A percentile compares a stretch with the other conserved stretches of the same genome.
Conservation (phyloP, 1,140 invertebrate species). For the Centruroides sculpturatus region DNA sequence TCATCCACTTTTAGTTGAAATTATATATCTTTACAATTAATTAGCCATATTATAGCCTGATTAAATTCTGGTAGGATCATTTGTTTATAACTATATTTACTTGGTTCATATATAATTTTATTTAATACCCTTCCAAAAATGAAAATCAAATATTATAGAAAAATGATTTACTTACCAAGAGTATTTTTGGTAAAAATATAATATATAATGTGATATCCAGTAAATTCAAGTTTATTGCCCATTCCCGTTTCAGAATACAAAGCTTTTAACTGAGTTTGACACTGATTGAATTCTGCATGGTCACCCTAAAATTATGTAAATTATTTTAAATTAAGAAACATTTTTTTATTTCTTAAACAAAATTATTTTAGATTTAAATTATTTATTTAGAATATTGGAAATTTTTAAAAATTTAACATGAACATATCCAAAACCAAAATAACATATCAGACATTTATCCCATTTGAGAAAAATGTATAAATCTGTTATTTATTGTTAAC, state of each 20-base stretch:
- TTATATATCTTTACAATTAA: no score
- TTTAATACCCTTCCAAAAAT: no score
- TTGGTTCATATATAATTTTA: no score
- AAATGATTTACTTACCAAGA: constrained; percentile 49
- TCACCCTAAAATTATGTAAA: constrained; percentile 44
- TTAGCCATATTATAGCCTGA: no score
- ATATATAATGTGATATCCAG: constrained; percentile 87
- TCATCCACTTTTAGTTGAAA: no score
- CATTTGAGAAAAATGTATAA: no score
- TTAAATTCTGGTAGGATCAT: no score
- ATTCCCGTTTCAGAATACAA: constrained; percentile 62
- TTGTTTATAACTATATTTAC: no score
- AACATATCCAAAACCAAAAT: no score
- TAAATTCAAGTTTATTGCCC: constrained; percentile 73
- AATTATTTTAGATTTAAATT: not conserved
- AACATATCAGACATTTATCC: no score
- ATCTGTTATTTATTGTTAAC: no score
- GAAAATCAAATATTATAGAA: no score
- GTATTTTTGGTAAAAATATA: constrained; percentile 95
- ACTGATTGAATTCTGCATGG: constrained; percentile 98
- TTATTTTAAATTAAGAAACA: constrained; percentile 1
- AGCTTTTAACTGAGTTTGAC: constrained; percentile 91
- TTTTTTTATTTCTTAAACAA: not conserved
- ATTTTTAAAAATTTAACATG: not conserved
- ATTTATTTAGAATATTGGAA: not conserved